Percentiles rank a stretch among this genome's conserved stretches.
Evolutionary conservation across 2,888 invertebrate species (phyloP).

Genomic region (Drosophila neonasuta): DNA sequence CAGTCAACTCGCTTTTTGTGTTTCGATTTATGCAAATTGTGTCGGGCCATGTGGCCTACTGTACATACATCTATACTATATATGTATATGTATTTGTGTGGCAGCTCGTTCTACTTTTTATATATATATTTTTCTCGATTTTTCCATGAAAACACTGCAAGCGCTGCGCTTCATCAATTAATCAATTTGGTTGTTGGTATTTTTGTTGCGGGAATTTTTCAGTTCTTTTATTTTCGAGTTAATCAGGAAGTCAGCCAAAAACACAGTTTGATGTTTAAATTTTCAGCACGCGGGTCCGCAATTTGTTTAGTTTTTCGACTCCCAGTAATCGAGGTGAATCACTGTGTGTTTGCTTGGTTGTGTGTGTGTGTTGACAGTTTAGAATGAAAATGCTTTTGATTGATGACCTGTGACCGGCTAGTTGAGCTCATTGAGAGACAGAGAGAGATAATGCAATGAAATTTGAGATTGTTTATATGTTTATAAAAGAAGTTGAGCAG

Average conservation of each 20-base stretch:
- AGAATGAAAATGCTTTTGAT: constrained; percentile 61
- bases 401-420: constrained; percentile 58
- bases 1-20: constrained; percentile 62
- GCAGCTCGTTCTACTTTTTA: constrained; percentile 48
- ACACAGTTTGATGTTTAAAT: constrained; percentile 70
- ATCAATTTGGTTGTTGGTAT: constrained; percentile 67
- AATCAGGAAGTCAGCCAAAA: constrained; percentile 69
- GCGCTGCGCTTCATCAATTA: constrained; percentile 68
- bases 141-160: constrained; percentile 61
- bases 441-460: constrained; percentile 20
- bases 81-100: neutral
- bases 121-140: constrained; percentile 18
- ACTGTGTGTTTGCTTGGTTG: neutral
- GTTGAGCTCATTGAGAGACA: constrained; percentile 12
- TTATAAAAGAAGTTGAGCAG: constrained; percentile 8
- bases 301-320: constrained; percentile 64
- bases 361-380: constrained; percentile 63
- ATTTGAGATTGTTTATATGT: constrained; percentile 36
- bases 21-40: constrained; percentile 77
- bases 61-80: constrained; percentile 13
- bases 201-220: constrained; percentile 52
- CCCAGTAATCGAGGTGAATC: constrained; percentile 1
- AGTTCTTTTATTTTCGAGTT: constrained; percentile 58
- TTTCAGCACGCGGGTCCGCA: constrained; percentile 59
- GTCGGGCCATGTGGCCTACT: constrained; percentile 66